Evolutionary conservation across 2,888 invertebrate genomes (phyloP), one percentile per base, ranked within the genome.

Genomic region (Shargacucullia verbasci): DNA sequence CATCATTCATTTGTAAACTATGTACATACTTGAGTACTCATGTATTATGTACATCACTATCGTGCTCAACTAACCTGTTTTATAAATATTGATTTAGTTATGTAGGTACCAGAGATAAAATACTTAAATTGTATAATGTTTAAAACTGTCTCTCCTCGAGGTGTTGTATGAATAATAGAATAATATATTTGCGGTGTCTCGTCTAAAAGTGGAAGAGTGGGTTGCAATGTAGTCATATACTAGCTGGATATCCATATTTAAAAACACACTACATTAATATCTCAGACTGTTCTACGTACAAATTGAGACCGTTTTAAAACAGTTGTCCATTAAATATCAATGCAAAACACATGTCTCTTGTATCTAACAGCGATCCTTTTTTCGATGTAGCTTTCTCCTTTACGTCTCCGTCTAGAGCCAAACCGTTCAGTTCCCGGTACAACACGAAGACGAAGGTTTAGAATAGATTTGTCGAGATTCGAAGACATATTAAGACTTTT

Each of bases 41-140:
- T 29, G 25, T 47, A 29, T 34, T 40, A 43, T 53, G 31, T 52
- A 45, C 43, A 44, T 57, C 40, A 31, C 33, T 57, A 52, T 71
- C 58, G 39, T 35, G n/a, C 52, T 50, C 54, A 56, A 20, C 20
- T 4, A 20, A 20, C 43, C 45, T 61, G 53, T 46, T 56, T 54
- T 40, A 25, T 50, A 59, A 59, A 60, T 56, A 55, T 71, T 71
- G 43, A 37, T 61, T 45, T 57, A 62, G 48, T 53, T 41, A 49
- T 15, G n/a, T n/a, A n/a, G n/a, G n/a, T n/a, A n/a, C n/a, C 15
- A 15, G 38, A 64, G 64, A 48, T 70, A 53, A 62, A 69, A 56
- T 50, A 37, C 41, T 29, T 46, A 39, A 25, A 62, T 27, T 50
- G 27, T 15, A 47, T 20, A 34, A 12, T 25, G 41, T 20, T 20